Conservation (phyloP, 2,113 vertebrate genomes). For the Ivindomyrus marchei region DNA sequence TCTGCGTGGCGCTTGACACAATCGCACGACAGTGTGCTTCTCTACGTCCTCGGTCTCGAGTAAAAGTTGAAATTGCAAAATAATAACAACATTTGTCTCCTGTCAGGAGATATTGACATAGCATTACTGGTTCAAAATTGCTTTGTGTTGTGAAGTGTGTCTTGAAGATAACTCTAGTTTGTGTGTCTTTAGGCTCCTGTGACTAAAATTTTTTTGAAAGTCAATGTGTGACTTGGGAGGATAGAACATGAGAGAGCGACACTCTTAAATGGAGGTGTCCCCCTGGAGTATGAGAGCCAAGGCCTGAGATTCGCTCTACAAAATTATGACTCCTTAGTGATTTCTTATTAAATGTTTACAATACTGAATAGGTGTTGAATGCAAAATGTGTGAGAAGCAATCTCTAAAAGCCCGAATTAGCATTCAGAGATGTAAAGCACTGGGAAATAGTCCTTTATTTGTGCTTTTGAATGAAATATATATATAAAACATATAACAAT, state of each 20-base stretch:
- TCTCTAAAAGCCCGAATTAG: background rate
- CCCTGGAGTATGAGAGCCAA: background rate
- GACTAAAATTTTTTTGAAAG: conserved; percentile 52
- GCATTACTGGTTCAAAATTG: conserved; percentile 86
- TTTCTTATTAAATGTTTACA: background rate
- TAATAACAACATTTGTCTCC: conserved; percentile 98
- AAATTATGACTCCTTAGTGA: background rate
- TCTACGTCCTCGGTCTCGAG: conserved; percentile 70
- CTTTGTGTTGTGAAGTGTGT: conserved; percentile 88
- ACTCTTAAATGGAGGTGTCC: background rate
- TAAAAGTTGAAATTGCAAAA: conserved; percentile 81
- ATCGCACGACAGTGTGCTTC: conserved; percentile 65
- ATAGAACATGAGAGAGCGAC: conserved; percentile 25
- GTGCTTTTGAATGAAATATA: background rate
- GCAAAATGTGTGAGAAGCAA: background rate
- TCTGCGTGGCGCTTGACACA: conserved; percentile 57
- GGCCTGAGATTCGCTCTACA: background rate
- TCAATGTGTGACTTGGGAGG: conserved; percentile 42
- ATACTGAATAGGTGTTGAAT: background rate
- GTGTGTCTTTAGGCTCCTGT: conserved; percentile 55
- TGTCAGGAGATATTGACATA: conserved; percentile 84
- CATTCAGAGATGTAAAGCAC: background rate
- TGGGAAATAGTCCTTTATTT: background rate
- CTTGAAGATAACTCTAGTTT: conserved; percentile 73
- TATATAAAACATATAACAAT: background rate